Evolutionary conservation across 2,113 vertebrate species (phyloP).

Genomic region (Cryptotis parvus): DNA sequence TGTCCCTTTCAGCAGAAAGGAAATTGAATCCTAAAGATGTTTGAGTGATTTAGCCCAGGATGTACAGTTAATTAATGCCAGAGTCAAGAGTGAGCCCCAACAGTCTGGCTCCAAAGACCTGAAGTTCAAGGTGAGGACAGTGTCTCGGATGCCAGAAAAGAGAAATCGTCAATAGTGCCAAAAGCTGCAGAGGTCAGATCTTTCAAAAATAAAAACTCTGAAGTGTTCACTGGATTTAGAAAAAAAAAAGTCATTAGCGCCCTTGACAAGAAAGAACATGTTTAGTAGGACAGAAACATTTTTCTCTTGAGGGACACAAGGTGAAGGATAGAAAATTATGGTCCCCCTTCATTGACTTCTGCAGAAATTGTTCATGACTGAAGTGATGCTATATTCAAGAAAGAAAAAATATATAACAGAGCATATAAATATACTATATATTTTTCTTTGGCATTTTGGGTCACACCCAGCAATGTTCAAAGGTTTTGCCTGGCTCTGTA

Average conservation of each 20-base stretch:
- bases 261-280: constrained; percentile 25
- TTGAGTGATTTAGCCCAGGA: not conserved
- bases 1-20: not conserved
- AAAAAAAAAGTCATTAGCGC: not conserved
- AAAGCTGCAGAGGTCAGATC: constrained; percentile 18
- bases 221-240: not conserved
- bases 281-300: not conserved
- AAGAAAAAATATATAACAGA: too few species aligned
- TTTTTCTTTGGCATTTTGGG: too few species aligned
- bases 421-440: too few species aligned
- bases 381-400: not conserved
- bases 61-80: not conserved
- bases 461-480: too few species aligned
- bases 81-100: not conserved
- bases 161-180: not conserved
- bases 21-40: not conserved
- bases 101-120: not conserved
- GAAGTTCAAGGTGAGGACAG: not conserved
- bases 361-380: not conserved
- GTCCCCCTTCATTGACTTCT: not conserved
- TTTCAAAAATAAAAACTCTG: not conserved
- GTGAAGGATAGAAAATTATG: not conserved
- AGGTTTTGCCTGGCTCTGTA: too few species aligned
- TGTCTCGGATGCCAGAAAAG: constrained; percentile 1
- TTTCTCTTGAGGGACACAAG: not conserved